Percentiles rank a stretch among this genome's conserved stretches.
Evolutionary conservation across 1,140 invertebrate species (phyloP).

Genomic region (Hypsibius dujardini): DNA sequence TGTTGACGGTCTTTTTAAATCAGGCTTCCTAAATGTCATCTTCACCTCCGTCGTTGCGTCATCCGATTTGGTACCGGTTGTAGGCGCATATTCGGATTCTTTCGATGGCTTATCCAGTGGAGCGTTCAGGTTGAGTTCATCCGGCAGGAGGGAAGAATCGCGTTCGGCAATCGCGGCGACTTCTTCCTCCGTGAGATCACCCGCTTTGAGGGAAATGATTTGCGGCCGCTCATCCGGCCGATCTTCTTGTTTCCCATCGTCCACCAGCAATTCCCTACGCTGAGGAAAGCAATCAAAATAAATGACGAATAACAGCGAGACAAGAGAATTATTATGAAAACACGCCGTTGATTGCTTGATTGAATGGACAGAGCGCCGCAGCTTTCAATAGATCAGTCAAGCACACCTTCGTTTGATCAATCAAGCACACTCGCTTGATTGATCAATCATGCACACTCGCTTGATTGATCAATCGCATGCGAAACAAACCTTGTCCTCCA

Average conservation of each 20-base stretch:
- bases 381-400: too few relatives aligned
- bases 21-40: neutral
- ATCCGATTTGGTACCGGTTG: neutral
- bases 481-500: constrained; percentile 2
- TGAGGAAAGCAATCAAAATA: neutral
- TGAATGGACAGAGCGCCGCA: too few relatives aligned
- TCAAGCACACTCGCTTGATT: too few relatives aligned
- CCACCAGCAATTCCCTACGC: neutral
- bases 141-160: neutral
- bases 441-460: too few relatives aligned
- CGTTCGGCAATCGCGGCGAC: neutral
- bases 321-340: too few relatives aligned
- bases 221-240: neutral
- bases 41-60: neutral
- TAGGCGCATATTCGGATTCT: neutral
- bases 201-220: neutral
- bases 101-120: neutral
- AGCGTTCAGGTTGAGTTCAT: neutral
- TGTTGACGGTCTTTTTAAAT: neutral
- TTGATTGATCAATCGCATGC: too few relatives aligned
- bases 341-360: too few relatives aligned
- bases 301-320: too few relatives aligned
- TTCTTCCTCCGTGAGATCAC: constrained; percentile 12
- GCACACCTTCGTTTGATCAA: too few relatives aligned
- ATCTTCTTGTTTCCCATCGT: neutral